phyloP scores from a whole-genome alignment of 2,113 vertebrate genomes.

The Riparia riparia region DNA sequence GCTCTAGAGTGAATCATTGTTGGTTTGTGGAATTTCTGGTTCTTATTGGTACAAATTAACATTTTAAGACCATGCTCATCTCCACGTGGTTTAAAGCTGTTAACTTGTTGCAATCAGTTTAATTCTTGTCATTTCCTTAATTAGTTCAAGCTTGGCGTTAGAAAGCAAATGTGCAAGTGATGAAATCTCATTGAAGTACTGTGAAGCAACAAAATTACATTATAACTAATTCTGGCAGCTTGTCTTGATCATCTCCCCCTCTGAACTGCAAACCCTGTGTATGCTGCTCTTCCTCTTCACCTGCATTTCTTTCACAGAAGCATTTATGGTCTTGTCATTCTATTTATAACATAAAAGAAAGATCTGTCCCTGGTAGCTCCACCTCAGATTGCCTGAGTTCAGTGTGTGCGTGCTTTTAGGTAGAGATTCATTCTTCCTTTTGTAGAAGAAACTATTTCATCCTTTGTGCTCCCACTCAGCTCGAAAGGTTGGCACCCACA shows the following conservation, averaged over 20 bases:
- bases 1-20: neutral
- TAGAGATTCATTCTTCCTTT: neutral
- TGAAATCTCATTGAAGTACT: neutral
- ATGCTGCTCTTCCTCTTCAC: neutral
- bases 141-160: neutral
- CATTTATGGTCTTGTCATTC: neutral
- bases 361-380: neutral
- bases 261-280: neutral
- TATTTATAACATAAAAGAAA: neutral
- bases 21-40: neutral
- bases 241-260: neutral
- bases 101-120: conserved; percentile 33
- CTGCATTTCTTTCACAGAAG: neutral
- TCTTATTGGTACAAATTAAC: neutral
- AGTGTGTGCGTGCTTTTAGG: neutral
- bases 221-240: conserved; percentile 16
- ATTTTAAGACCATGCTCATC: neutral
- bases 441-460: neutral
- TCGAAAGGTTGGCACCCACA: neutral
- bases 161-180: neutral
- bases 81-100: conserved; percentile 3
- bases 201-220: neutral
- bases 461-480: neutral
- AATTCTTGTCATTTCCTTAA: conserved; percentile 48
- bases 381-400: accelerated